Conservation (phyloP, 1,140 invertebrate species). For the Xylocopa sonorina region DNA sequence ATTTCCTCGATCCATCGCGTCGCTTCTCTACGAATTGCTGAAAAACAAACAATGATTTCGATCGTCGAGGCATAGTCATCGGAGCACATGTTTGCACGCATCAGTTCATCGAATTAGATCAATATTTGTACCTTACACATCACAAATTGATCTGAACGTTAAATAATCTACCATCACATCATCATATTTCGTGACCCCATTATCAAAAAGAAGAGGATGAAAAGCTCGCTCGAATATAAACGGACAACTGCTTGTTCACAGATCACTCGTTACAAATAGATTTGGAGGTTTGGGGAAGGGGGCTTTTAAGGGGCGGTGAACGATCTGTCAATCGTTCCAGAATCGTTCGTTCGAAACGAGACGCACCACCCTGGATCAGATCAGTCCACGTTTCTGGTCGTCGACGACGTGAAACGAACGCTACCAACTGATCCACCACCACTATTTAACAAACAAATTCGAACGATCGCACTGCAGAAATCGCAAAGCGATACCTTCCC, state of each 20-base stretch:
- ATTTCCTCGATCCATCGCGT: neutral
- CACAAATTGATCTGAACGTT: neutral
- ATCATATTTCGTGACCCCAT: neutral
- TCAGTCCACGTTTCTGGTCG: neutral
- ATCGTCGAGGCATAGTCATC: neutral
- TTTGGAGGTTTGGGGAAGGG: too few relatives aligned
- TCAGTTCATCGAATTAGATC: neutral
- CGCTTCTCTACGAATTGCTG: neutral
- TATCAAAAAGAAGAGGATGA: neutral
- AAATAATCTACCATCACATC: neutral
- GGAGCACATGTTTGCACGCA: neutral
- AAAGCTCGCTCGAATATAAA: neutral
- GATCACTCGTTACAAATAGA: neutral
- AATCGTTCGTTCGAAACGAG: neutral
- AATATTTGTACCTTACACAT: neutral
- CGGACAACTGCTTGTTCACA: neutral
- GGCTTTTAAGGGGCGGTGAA: too few relatives aligned
- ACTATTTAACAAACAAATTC: neutral
- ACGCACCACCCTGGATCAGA: neutral
- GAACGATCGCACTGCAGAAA: neutral
- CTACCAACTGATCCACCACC: neutral
- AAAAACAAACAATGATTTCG: slow-evolving; percentile 4
- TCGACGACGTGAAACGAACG: neutral
- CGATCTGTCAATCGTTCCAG: too few relatives aligned
- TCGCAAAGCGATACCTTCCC: neutral